Conservation (phyloP, 2,888 invertebrate species). For the Zhuqinia jingwanae region DNA sequence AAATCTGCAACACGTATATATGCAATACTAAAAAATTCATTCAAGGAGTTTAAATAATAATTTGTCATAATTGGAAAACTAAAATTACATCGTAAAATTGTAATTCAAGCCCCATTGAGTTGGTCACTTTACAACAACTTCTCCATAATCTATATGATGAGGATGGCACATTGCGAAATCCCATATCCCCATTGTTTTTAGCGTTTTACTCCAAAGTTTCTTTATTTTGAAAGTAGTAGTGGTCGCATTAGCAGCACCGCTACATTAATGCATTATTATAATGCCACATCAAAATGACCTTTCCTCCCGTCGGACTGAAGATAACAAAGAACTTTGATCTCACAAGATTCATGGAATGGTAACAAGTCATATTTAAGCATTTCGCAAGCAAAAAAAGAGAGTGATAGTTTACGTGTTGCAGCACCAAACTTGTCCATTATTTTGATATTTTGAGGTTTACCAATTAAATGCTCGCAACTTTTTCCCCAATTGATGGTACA, state of each 20-base stretch:
- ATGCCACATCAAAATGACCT: background rate
- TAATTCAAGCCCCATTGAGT: no score
- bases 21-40: no score
- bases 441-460: constrained; percentile 13
- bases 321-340: constrained; percentile 43
- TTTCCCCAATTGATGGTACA: background rate
- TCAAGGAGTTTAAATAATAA: no score
- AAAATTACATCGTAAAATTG: no score
- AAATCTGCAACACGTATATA: no score
- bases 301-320: background rate
- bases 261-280: background rate
- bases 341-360: background rate
- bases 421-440: background rate
- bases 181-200: no score
- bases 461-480: background rate
- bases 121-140: no score
- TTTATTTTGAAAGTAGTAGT: background rate
- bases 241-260: background rate
- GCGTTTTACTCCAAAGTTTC: background rate
- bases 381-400: background rate
- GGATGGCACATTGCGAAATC: no score
- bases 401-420: background rate
- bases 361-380: background rate
- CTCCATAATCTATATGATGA: no score
- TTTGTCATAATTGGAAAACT: no score